phyloP scores from a whole-genome alignment of 2,888 invertebrate genomes.

The Exocentrus adspersus region DNA sequence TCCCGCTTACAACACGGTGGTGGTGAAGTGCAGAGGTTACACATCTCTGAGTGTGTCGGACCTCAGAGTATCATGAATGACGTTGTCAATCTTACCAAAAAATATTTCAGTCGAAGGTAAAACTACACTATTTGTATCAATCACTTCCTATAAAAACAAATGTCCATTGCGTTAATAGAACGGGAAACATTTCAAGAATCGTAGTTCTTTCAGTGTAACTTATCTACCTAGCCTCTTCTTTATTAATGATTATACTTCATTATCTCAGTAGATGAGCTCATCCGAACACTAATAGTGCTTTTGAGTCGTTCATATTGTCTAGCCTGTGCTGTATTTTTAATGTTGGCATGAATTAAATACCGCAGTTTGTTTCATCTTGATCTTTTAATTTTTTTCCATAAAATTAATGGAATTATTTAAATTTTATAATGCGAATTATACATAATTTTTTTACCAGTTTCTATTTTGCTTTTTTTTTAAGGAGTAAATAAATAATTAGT shows the following conservation, averaged over 20 bases:
- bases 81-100: no score
- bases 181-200: background rate
- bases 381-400: slow-evolving; percentile 30
- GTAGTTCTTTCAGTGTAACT: background rate
- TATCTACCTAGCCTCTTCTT: slow-evolving; percentile 28
- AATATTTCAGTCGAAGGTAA: no score
- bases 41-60: no score
- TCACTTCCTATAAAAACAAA: no score
- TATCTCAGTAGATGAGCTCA: slow-evolving; percentile 46
- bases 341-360: slow-evolving; percentile 41
- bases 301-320: slow-evolving; percentile 48
- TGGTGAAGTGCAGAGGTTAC: no score
- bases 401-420: slow-evolving; percentile 14
- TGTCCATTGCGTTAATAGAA: no score
- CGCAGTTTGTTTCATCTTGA: slow-evolving; percentile 31
- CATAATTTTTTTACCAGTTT: background rate
- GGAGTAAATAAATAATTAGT: background rate
- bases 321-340: slow-evolving; percentile 37
- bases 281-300: slow-evolving; percentile 45
- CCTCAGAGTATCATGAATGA: no score
- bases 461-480: background rate
- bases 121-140: no score
- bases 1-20: no score
- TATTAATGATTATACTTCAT: slow-evolving; percentile 43
- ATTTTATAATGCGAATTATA: slow-evolving; percentile 4